Base-by-base conservation (phyloP, 2,113 vertebrate genomes). In the Protobothrops mucrosquamatus region DNA sequence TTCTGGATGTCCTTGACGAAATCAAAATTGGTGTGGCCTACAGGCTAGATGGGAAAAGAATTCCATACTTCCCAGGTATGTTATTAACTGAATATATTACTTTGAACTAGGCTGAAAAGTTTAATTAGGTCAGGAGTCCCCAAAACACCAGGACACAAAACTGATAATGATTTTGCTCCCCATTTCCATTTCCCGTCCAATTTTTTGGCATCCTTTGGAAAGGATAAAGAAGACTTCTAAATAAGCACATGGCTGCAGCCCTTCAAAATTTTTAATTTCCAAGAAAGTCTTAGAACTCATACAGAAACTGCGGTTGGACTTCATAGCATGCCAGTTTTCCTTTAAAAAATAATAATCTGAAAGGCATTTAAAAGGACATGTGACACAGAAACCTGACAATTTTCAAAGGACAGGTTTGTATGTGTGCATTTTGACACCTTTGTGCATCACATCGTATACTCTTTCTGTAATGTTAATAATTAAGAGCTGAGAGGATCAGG, bases 41-140 rank as follows among this genome's bases (percentile, higher is more conserved):
- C 97, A 99, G 98, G 97, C 95, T 99, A 92, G 98, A 98, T 23
- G 99, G 99, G 85, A 99, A 99, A 97, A 98, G 98, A 97, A 99
- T 99, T 93, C 99, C 99, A 0, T 98, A 99, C 96, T 99, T 99
- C 97, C 99, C 99, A 98, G 99, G 99, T 99, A 96, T 55, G 89
- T 57, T 93, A 0, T 69, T 92, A 87, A 93, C 57, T 24, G 34
- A 26, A 0, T 24, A 5, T 61, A 91, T 0, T 0, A 69, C 52
- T 93, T 93, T 93, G 88, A 24, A 26, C 6, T 56, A 56, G 29
- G 46, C 26, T 46, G 8, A 39, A 39, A 39, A 39, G 2, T 81
- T 81, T 43, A 81, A 81, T 43, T 81, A 81, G 18, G 34, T 9
- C 74, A 43, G 69, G 69, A 1, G 2, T 81, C n/a, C 34, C 34